A percentile compares a stretch with the other conserved stretches of the same genome.
Conservation (phyloP, 2,888 invertebrate species). For the Colletes collaris region DNA sequence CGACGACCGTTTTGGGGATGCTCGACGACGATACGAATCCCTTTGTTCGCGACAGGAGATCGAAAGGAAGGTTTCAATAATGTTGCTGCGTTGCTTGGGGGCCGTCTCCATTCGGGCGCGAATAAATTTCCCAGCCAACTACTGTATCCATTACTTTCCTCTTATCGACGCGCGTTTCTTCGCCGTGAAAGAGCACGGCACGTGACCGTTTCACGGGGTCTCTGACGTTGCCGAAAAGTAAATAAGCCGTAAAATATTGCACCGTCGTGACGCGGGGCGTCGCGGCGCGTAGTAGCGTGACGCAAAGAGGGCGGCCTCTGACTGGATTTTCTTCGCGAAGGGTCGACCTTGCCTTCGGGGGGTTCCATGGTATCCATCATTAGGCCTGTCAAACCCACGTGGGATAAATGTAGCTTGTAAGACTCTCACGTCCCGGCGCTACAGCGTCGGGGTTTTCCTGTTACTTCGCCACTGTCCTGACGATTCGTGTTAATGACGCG, state of each 20-base stretch:
- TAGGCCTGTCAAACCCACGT: slow-evolving; percentile 70
- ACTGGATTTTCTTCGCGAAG: slow-evolving; percentile 31
- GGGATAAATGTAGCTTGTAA: slow-evolving; percentile 44
- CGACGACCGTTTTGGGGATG: background rate
- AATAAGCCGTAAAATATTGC: slow-evolving; percentile 72
- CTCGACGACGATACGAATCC: slow-evolving; percentile 2
- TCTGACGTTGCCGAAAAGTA: slow-evolving; percentile 56
- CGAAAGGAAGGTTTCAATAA: slow-evolving; percentile 55
- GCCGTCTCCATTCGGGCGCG: slow-evolving; percentile 33
- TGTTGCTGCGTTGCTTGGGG: slow-evolving; percentile 25
- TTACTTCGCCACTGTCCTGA: background rate
- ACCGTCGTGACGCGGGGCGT: slow-evolving; percentile 5
- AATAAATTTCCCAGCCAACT: slow-evolving; percentile 52
- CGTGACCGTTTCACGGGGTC: slow-evolving; percentile 41
- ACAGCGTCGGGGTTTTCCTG: background rate
- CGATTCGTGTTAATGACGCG: slow-evolving; percentile 24
- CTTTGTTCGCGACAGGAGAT: slow-evolving; percentile 32
- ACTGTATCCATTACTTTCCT: slow-evolving; percentile 58
- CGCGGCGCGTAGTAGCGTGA: background rate
- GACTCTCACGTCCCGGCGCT: slow-evolving; percentile 6
- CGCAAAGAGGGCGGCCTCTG: background rate
- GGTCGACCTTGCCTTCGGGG: slow-evolving; percentile 8
- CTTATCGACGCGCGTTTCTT: slow-evolving; percentile 42
- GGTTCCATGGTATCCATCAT: slow-evolving; percentile 69
- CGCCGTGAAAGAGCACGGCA: slow-evolving; percentile 26